phyloP scores from a whole-genome alignment of 2,888 invertebrate genomes.

The Patella ulyssiponensis region DNA sequence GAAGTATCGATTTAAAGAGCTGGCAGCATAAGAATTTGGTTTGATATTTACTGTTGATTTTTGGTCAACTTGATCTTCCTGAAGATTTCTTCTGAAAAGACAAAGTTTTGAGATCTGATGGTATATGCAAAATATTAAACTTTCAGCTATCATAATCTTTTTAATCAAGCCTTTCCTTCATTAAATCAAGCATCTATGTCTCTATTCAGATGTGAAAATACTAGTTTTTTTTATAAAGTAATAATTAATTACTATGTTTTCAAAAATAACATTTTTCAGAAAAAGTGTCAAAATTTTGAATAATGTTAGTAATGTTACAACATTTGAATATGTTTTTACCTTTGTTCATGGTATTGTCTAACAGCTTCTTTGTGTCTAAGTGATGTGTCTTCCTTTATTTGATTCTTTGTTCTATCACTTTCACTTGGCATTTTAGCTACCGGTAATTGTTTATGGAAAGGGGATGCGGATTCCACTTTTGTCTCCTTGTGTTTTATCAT shows the following conservation, averaged over 20 bases:
- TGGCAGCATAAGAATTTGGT: conserved; percentile 50
- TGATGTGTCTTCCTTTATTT: conserved; percentile 24
- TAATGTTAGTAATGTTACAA: not conserved
- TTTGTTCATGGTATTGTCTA: conserved; percentile 58
- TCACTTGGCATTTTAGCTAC: conserved; percentile 1
- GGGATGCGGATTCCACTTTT: not conserved
- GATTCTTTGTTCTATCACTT: conserved; percentile 4
- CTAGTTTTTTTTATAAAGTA: too few relatives aligned
- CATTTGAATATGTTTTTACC: conserved; percentile 34
- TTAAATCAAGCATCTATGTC: too few relatives aligned
- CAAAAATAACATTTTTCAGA: not conserved
- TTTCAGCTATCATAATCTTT: too few relatives aligned
- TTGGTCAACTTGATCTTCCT: conserved; percentile 43
- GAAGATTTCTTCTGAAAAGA: conserved; percentile 47
- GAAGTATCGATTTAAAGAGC: conserved; percentile 57
- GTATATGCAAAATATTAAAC: too few relatives aligned
- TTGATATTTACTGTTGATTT: conserved; percentile 38
- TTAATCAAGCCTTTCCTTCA: too few relatives aligned
- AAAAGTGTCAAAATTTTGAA: not conserved
- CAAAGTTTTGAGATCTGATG: not conserved
- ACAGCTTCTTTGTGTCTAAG: conserved; percentile 55
- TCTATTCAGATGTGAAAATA: too few relatives aligned
- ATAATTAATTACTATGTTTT: not conserved
- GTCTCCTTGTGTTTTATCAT: not conserved
- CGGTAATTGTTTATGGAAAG: conserved; percentile 15